Base-by-base conservation (phyloP, 1,140 invertebrate genomes). In the Varroa destructor region DNA sequence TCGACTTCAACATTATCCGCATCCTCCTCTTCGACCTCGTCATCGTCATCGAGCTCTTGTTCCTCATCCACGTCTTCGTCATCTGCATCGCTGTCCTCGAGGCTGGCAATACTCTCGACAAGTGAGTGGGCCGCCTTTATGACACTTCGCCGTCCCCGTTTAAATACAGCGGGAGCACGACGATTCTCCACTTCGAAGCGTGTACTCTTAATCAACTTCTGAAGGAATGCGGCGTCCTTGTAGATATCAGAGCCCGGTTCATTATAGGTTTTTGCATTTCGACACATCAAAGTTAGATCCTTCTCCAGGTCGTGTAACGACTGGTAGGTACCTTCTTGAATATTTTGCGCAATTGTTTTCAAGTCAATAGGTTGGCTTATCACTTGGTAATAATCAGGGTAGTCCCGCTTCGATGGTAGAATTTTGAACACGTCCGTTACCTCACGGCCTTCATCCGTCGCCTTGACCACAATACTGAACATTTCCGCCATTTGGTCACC, bases 241-340 rank as follows among this genome's bases (percentile, higher is more conserved):
- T 97, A 97, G 75, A 99, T 96, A 78, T 89, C 87, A 1, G 93
- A 97, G 0, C 92, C 91, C 0, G 95, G 91, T 78, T 97, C 94
- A 80, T 98, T 98, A 77, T 96, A 99, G 4, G 86, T 83, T 78
- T 92, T 96, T 0, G 96, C 95, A 82, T 99, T 99, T 74, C 88
- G 88, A 55, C 90, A 89, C 88, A 99, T 93, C 36, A 91, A 81
- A 74, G 89, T 78, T 6, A 99, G 79, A 82, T 99, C 95, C 72
- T 87, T 87, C 79, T 97, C 93, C 82, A 99, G 83, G 58, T 94
- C 90, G 64, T 82, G 80, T 10, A 97, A 78, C 74, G 79, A 84
- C 1, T 82, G 79, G 77, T 93, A 94, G 40, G 36, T 25, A 61
- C 88, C 86, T 73, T 86, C 85, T 82, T 94, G 91, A 71, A 97